A percentile compares a stretch with the other conserved stretches of the same genome.
Evolutionary conservation across 2,888 invertebrate species (phyloP).

Genomic region (Ctenicera cuprea): DNA sequence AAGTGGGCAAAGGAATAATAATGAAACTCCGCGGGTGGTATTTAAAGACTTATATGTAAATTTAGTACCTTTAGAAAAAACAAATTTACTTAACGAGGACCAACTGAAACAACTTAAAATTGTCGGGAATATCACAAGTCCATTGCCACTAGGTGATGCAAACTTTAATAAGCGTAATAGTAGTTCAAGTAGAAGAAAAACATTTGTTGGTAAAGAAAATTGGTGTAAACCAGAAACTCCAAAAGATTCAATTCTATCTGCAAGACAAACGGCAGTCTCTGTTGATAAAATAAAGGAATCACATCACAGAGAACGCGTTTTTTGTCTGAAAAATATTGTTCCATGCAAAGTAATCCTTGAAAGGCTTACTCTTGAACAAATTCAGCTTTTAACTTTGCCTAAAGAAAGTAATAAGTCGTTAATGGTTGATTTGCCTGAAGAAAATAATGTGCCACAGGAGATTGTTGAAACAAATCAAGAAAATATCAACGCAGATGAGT

Average conservation of each 20-base stretch:
- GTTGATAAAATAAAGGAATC: neutral
- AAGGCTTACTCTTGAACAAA: neutral
- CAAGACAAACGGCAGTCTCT: neutral
- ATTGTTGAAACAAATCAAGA: no score
- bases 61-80: slow-evolving; percentile 34
- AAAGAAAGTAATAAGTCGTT: neutral
- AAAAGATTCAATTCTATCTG: neutral
- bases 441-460: no score
- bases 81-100: slow-evolving; percentile 20
- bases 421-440: neutral
- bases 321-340: neutral
- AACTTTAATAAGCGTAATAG: neutral
- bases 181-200: neutral
- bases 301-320: neutral
- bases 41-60: slow-evolving; percentile 15
- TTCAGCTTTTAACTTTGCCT: neutral
- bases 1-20: neutral
- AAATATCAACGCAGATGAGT: no score
- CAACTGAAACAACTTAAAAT: neutral
- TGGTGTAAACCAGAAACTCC: neutral
- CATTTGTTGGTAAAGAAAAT: neutral
- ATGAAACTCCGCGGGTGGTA: neutral
- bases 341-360: neutral
- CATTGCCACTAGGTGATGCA: no score
- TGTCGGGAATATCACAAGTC: no score